Evolutionary conservation across 2,797 vertebrate species (phyloP).

Genomic region (Pangasius mekongensis): DNA sequence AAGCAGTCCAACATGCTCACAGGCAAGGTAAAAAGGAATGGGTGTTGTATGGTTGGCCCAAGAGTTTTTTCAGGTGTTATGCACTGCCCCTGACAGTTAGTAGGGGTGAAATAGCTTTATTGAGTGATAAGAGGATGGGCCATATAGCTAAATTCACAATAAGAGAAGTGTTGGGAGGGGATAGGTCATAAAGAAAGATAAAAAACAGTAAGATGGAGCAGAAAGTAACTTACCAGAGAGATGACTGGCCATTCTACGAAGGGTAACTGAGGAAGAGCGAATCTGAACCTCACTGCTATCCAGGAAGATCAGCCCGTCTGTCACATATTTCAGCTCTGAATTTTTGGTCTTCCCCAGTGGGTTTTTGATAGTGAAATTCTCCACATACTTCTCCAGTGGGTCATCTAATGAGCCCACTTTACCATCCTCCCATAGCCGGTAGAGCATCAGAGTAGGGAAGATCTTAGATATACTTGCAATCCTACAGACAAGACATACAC

Average conservation of each 20-base stretch:
- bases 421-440: conserved; percentile 93
- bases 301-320: conserved; percentile 79
- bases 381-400: conserved; percentile 87
- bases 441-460: conserved; percentile 93
- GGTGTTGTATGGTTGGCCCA: not conserved
- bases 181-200: not conserved
- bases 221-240: conserved; percentile 82
- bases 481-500: conserved; percentile 66
- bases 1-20: not conserved
- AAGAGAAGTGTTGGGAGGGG: not conserved
- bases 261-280: conserved; percentile 86
- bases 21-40: not conserved
- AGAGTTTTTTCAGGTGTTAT: not conserved
- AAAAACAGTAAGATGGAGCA: not conserved
- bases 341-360: conserved; percentile 82
- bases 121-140: not conserved
- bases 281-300: conserved; percentile 80
- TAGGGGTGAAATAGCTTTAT: not conserved
- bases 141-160: not conserved
- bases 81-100: not conserved
- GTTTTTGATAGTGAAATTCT: conserved; percentile 91
- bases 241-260: conserved; percentile 94
- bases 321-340: conserved; percentile 77
- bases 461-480: conserved; percentile 95
- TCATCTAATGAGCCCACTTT: conserved; percentile 89